phyloP scores from a whole-genome alignment of 2,888 invertebrate genomes.

The Tuberolachnus salignus region DNA sequence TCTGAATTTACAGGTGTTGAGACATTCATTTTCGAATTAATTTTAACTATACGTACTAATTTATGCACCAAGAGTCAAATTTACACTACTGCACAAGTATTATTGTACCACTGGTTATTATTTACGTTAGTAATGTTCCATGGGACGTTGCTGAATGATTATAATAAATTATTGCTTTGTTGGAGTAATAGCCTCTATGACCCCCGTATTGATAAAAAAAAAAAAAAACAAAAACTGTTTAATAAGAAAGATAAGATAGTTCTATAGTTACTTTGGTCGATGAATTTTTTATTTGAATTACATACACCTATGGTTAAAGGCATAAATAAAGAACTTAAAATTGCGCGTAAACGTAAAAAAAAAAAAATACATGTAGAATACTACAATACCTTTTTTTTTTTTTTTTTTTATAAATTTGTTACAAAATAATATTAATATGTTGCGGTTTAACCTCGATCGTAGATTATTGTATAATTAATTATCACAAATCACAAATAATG shows the following conservation, averaged over 20 bases:
- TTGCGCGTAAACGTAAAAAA: too few relatives aligned
- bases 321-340: not conserved
- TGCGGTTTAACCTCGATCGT: not conserved
- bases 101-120: not conserved
- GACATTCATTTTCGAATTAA: constrained; percentile 26
- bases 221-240: constrained; percentile 25
- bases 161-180: constrained; percentile 45
- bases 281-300: not conserved
- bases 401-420: too few relatives aligned
- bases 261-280: not conserved
- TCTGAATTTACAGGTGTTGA: constrained; percentile 20
- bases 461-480: not conserved
- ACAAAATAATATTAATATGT: not conserved
- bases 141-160: constrained; percentile 16
- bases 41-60: not conserved
- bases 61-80: not conserved
- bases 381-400: not conserved
- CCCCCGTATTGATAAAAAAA: constrained; percentile 18
- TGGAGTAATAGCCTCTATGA: constrained; percentile 44
- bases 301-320: not conserved
- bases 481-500: too few relatives aligned
- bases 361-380: not conserved
- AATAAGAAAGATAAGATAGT: constrained; percentile 32
- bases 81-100: not conserved
- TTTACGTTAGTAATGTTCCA: constrained; percentile 23